Percentiles rank a stretch among this genome's conserved stretches.
Evolutionary conservation across 2,888 invertebrate species (phyloP).

Genomic region (Trisateles emortualis): DNA sequence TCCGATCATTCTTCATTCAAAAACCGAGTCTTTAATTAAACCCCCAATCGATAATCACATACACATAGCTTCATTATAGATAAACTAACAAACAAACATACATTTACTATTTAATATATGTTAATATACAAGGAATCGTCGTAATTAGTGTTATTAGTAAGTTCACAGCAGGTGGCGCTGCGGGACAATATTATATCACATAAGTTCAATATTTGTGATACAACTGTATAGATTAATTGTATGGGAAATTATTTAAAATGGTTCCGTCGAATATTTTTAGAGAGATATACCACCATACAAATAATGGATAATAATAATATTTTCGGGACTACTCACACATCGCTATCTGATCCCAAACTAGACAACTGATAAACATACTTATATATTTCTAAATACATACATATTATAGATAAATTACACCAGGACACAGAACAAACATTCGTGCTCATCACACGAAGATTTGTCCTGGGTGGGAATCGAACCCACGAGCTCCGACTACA

Average conservation of each 20-base stretch:
- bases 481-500: too few species aligned
- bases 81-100: constrained; percentile 15
- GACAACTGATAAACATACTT: too few species aligned
- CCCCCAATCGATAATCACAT: constrained; percentile 4
- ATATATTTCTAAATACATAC: too few species aligned
- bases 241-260: not conserved
- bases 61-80: constrained; percentile 33
- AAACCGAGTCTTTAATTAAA: not conserved
- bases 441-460: too few species aligned
- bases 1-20: too few species aligned
- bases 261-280: too few species aligned
- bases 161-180: constrained; percentile 28
- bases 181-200: constrained; percentile 23
- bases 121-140: constrained; percentile 24
- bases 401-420: too few species aligned
- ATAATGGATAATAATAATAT: too few species aligned
- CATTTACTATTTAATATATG: constrained; percentile 25
- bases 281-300: constrained; percentile 8
- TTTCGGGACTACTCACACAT: too few species aligned
- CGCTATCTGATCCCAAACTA: too few species aligned
- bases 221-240: constrained; percentile 20
- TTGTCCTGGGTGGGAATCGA: too few species aligned
- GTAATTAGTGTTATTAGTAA: constrained; percentile 40
- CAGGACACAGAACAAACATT: too few species aligned
- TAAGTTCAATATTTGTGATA: constrained; percentile 24